Evolutionary conservation across 1,140 invertebrate genomes (phyloP).

Genomic region (Ceratosolen solmsi): DNA sequence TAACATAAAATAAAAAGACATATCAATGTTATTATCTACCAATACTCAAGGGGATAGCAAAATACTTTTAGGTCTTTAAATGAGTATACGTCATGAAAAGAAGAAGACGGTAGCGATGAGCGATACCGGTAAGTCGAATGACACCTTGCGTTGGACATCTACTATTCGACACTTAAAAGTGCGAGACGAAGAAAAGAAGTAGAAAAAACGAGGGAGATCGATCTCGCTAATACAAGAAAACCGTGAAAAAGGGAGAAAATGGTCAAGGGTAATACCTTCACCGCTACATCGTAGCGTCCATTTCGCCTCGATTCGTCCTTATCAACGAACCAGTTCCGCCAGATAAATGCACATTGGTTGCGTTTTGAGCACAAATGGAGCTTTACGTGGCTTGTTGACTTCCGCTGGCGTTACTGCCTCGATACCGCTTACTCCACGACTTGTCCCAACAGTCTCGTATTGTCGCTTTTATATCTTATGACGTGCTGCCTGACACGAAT

Average conservation of each 20-base stretch:
- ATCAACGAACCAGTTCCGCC: neutral
- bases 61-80: neutral
- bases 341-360: neutral
- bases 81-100: neutral
- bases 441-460: neutral
- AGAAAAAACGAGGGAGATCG: neutral
- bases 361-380: constrained; percentile 1
- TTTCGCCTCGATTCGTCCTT: neutral
- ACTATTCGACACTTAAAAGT: neutral
- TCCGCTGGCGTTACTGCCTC: neutral
- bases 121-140: neutral
- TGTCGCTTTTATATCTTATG: constrained; percentile 10
- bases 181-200: neutral
- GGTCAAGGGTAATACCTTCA: neutral
- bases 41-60: neutral
- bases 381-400: neutral
- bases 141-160: neutral
- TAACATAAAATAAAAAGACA: neutral
- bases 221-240: neutral
- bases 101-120: neutral
- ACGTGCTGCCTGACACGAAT: neutral
- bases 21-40: neutral
- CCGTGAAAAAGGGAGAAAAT: neutral
- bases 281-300: neutral
- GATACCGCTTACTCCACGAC: neutral